Conservation (phyloP, 1,140 invertebrate species). For the Drosophila virilis region DNA sequence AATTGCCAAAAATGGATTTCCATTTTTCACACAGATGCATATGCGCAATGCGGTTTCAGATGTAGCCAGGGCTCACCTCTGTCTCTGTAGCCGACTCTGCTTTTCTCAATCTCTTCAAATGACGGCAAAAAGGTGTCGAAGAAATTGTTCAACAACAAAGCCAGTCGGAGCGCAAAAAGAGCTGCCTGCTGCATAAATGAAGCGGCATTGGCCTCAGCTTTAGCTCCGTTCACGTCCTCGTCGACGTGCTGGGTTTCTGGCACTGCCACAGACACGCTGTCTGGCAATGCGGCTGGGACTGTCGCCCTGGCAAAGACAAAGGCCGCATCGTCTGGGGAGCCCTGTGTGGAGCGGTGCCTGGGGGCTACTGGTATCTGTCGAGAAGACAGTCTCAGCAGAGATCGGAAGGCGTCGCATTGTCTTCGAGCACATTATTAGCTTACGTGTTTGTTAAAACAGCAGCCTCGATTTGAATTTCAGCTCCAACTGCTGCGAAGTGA, state of each 20-base stretch:
- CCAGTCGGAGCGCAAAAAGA: constrained; percentile 39
- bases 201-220: constrained; percentile 37
- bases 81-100: not conserved
- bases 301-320: constrained; percentile 48
- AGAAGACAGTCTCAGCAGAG: constrained; percentile 14
- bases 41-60: constrained; percentile 36
- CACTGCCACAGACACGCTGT: constrained; percentile 72
- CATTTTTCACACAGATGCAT: constrained; percentile 78
- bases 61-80: not conserved
- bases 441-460: constrained; percentile 73
- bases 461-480: constrained; percentile 69
- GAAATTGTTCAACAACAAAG: constrained; percentile 77
- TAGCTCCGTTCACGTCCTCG: not conserved
- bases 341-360: constrained; percentile 23
- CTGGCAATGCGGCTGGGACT: constrained; percentile 67
- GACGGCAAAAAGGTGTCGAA: constrained; percentile 76
- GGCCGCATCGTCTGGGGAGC: constrained; percentile 41
- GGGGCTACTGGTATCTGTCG: constrained; percentile 50
- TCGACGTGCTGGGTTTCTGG: not conserved
- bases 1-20: constrained; percentile 76
- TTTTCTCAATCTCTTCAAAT: constrained; percentile 46
- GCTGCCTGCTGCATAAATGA: constrained; percentile 73
- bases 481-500: constrained; percentile 24
- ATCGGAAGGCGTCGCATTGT: constrained; percentile 70
- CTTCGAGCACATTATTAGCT: constrained; percentile 72